These are phyloP conservation scores for Dendrolimus kikuchii DNA, from an alignment of 1,140 invertebrate genomes.

Conservation along the genomic window DNA sequence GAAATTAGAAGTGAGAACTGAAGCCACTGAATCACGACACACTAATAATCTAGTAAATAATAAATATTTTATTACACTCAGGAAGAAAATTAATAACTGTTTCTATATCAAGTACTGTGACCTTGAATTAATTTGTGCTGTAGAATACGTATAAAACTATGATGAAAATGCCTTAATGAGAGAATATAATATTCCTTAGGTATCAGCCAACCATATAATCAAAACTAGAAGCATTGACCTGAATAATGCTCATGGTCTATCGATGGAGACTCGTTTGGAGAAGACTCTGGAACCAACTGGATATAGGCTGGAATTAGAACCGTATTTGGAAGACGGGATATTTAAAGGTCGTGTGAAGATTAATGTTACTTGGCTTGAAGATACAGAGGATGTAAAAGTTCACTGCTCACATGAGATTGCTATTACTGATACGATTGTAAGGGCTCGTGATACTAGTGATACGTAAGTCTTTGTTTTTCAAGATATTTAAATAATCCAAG, in stretches of 20 bases:
- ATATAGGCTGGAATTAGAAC: conserved; percentile 76
- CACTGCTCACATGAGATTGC: conserved; percentile 76
- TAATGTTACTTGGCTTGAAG: conserved; percentile 73
- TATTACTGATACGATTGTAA: conserved; percentile 63
- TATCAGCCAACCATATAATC: conserved; percentile 34
- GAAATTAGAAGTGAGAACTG: too few relatives aligned
- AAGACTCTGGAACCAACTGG: conserved; percentile 73
- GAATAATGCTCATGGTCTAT: conserved; percentile 72
- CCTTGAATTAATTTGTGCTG: too few relatives aligned
- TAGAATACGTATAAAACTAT: too few relatives aligned
- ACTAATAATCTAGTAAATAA: too few relatives aligned
- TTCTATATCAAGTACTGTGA: too few relatives aligned
- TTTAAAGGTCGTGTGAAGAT: conserved; percentile 77
- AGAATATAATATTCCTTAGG: background rate
- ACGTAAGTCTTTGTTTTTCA: conserved; percentile 26
- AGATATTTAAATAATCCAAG: background rate
- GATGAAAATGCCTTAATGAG: too few relatives aligned
- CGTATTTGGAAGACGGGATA: conserved; percentile 71
- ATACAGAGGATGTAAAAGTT: conserved; percentile 73
- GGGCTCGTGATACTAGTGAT: conserved; percentile 21
- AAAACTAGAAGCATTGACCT: conserved; percentile 74
- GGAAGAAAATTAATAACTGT: too few relatives aligned
- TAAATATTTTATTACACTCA: too few relatives aligned
- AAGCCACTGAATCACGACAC: too few relatives aligned
- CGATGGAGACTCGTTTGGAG: conserved; percentile 73